Evolutionary conservation across 2,113 vertebrate genomes (phyloP), one percentile per base, ranked within the genome.

Genomic region (Microcebus jonahi): DNA sequence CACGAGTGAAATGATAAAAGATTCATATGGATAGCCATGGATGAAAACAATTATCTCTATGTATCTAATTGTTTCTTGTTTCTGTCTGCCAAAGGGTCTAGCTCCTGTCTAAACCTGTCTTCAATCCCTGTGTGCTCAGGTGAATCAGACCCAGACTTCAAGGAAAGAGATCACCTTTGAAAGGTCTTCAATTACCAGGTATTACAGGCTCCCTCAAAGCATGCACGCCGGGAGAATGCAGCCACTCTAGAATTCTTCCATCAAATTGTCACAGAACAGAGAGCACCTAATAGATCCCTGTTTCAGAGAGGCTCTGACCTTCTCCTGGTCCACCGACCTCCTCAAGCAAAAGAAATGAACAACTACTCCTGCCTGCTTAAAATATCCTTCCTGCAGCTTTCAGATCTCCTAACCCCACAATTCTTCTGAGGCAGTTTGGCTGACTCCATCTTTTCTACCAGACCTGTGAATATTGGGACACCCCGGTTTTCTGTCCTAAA

Each of bases 201-300:
- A 27, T 36, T 25, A 11, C 18, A 39, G 1, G 6, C 34, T n/a
- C 14, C 11, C 6, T 29, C 9, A 39, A 11, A 31, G 17, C 2
- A 14, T 21, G 1, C 0, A 5, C 3, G 11, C 20, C 12, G 31
- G 23, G 27, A 25, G 15, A n/a, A 79, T 9, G 8, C 27, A 70
- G 7, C 0, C 36, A 36, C 3, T 48, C n/a, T 11, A 21, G 59
- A 50, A 2, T 53, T 55, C 31, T 42, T 25, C 36, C 9, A 9
- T 12, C 15, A 21, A 55, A n/a, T 77, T 90, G 8, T 9, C 61
- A 36, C 21, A 48, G 23, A 13, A 48, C 9, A 45, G 2, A 12
- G 18, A 31, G 4, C 7, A 5, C 34, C 25, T 59, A 11, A 39
- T 6, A 36, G 11, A 50, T 25, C 21, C 21, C 4, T 31, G 27